Evolutionary conservation across 2,113 vertebrate species (phyloP), one percentile per base, ranked within the genome.

Genomic region (Ploceus nigricollis): DNA sequence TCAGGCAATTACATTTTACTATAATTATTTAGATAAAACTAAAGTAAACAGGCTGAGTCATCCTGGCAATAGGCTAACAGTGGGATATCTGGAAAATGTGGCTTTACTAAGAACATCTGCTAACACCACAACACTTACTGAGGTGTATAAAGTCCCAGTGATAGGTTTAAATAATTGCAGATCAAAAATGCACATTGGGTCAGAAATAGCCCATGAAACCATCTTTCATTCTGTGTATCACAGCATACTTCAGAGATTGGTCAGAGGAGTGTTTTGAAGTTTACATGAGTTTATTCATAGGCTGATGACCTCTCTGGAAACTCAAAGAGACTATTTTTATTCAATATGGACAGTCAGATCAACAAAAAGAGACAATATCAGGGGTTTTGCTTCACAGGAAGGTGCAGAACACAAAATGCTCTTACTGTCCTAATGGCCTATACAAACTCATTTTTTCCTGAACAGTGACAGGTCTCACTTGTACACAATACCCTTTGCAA

Each of bases 11-110:
- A 93, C 82, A 76, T 89, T 91, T 90, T 93, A 66, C 84, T 66
- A 21, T 92, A 93, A 96, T 97, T 96, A 94, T 94, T 97, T 94
- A 96, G 86, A 94, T 86, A 94, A 93, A 93, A 89, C 87, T 93
- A 81, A 87, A 92, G 93, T 81, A 94, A 86, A 97, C 82, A 91
- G 51, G 72, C 76, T 95, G 90, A 97, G 33, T 97, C 95, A 91
- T 65, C 35, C 78, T 95, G 90, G 93, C 83, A 95, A 56, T 48
- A 71, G 77, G 66, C 82, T 91, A 95, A 87, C 48, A 64, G 65
- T 3, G 9, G 63, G 31, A 56, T 96, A 90, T 75, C 37, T 75
- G 58, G 81, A 93, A 95, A 91, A 92, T 6, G 15, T 77, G 91
- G 82, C 73, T 94, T 89, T 70, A 84, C 53, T 77, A 60, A 94